Evolutionary conservation across 2,113 vertebrate species (phyloP), one percentile per base, ranked within the genome.

Genomic region (Gymnogyps californianus): DNA sequence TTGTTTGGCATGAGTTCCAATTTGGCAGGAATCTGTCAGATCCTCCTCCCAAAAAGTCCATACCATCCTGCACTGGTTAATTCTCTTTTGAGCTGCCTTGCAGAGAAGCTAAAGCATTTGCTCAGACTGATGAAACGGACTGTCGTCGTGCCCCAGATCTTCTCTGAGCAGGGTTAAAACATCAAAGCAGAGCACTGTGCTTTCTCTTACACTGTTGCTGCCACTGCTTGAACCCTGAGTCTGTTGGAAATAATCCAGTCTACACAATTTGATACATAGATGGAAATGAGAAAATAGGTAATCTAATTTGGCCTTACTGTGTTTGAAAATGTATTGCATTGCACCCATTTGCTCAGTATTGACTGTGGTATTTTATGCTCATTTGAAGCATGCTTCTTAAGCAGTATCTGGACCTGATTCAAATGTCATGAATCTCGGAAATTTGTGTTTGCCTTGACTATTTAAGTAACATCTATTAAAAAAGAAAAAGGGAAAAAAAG

Each of bases 291-390:
- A 80, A 70, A 49, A 44, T 11, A 65, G 10, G 8, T 51, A 29
- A 32, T 44, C n/a, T 71, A 51, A n/a, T 90, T 64, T 67, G 19
- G 21, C 31, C 10, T 75, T 57, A 5, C 22, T 87, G 62, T 62
- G 9, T 72, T 77, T 44, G 67, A 58, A 77, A 62, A 46, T 4
- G 0, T 58, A 24, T 62, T 74, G 42, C 10, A 31, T 78, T 84
- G 91, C 46, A 67, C 28, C 46, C 16, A 0, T 74, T 58, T 66
- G 18, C 34, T 83, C 0, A 0, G 8, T 80, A 61, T 74, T 47
- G 71, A 75, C 36, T 89, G 51, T 96, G n/a, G 16, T 46, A 13
- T 70, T 90, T 81, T 58, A 42, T 77, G 52, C 58, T 78, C 7
- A 32, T 57, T 49, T 74, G 71, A 44, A 86, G 75, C n/a, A 12